Conservation (phyloP, 1,140 invertebrate species). For the Macrosteles quadrilineatus region DNA sequence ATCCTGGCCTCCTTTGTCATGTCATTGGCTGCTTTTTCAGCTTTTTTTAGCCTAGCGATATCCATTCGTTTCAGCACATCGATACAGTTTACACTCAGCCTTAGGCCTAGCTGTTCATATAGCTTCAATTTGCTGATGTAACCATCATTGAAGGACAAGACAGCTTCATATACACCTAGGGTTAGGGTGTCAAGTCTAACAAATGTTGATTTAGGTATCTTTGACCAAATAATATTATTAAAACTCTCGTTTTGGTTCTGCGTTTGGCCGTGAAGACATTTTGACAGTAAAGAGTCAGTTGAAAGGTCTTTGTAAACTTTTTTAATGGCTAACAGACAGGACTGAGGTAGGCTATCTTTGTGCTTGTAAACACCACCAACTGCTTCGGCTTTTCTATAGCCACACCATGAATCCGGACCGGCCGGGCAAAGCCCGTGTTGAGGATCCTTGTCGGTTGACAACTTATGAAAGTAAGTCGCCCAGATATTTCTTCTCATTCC, state of each 20-base stretch:
- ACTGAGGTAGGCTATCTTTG: no score
- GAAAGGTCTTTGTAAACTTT: no score
- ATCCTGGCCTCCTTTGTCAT: not conserved
- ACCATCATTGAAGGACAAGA: slow-evolving; percentile 19
- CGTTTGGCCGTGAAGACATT: slow-evolving; percentile 35
- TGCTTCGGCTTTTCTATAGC: slow-evolving; percentile 41
- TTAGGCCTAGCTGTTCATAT: not conserved
- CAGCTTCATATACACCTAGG: slow-evolving; percentile 34
- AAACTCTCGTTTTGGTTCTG: slow-evolving; percentile 41
- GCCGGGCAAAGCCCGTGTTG: slow-evolving; percentile 40
- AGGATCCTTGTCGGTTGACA: slow-evolving; percentile 16
- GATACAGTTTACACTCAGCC: not conserved
- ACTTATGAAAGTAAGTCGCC: slow-evolving; percentile 30
- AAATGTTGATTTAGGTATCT: slow-evolving; percentile 39
- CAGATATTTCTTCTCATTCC: slow-evolving; percentile 32
- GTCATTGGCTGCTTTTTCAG: not conserved
- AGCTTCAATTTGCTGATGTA: not conserved
- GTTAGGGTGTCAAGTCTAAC: slow-evolving; percentile 35
- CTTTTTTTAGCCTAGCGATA: not conserved
- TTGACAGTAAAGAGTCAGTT: no score
- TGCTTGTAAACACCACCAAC: no score
- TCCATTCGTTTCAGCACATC: not conserved
- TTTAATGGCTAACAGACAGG: no score
- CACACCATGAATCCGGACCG: slow-evolving; percentile 43
- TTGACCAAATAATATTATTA: slow-evolving; percentile 41